Evolutionary conservation across 1,140 invertebrate species (phyloP).

Genomic region (silkworm (Bombyx mori)): ASM3026992v2 NC_085128.1:6979501-6980000

Average conservation of each 20-base stretch:
- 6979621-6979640: slow-evolving; percentile 49
- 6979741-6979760: slow-evolving; percentile 61
- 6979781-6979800: slow-evolving; percentile 36
- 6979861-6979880: slow-evolving; percentile 31
- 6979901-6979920: slow-evolving; percentile 39
- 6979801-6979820: slow-evolving; percentile 30
- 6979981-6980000: slow-evolving; percentile 34
- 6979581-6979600: slow-evolving; percentile 22
- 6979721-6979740: slow-evolving; percentile 46
- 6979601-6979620: slow-evolving; percentile 32
- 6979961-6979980: slow-evolving; percentile 30
- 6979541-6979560: slow-evolving; percentile 28
- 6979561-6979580: slow-evolving; percentile 18
- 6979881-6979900: slow-evolving; percentile 33
- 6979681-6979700: slow-evolving; percentile 28
- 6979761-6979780: slow-evolving; percentile 54
- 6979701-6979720: slow-evolving; percentile 55
- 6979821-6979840: slow-evolving; percentile 42
- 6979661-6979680: slow-evolving; percentile 37
- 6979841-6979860: slow-evolving; percentile 19
- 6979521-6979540: slow-evolving; percentile 29
- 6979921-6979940: slow-evolving; percentile 23
- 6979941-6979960: slow-evolving; percentile 48
- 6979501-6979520: slow-evolving; percentile 34
- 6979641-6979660: slow-evolving; percentile 51